Evolutionary conservation across 2,113 vertebrate genomes (phyloP).

Genomic region (Ariopsis seemanni): DNA sequence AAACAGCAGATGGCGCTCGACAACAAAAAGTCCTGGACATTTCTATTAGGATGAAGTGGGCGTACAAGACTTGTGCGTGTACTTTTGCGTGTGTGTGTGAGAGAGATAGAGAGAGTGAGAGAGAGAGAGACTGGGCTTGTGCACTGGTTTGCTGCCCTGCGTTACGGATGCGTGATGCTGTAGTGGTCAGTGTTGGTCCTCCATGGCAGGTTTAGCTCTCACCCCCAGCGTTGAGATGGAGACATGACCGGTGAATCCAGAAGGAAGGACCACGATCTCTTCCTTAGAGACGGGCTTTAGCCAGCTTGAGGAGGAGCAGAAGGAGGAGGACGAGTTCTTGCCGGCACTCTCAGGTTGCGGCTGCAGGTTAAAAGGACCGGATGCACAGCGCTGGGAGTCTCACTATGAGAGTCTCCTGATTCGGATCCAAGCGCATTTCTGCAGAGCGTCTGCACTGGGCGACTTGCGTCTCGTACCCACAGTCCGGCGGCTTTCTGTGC

Average conservation of each 20-base stretch:
- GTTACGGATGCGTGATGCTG: slow-evolving; percentile 45
- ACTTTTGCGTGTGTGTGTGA: slow-evolving; percentile 2
- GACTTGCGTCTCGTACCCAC: slow-evolving; percentile 33
- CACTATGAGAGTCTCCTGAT: slow-evolving; percentile 49
- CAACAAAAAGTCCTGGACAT: slow-evolving; percentile 20
- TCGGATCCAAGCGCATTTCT: slow-evolving; percentile 42
- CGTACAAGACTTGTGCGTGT: background rate
- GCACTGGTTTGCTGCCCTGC: slow-evolving; percentile 51
- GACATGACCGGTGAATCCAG: slow-evolving; percentile 31
- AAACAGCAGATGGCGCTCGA: slow-evolving; percentile 60
- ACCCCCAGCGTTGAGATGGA: slow-evolving; percentile 24
- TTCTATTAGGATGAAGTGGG: background rate
- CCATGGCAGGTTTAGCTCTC: slow-evolving; percentile 28
- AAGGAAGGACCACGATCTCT: slow-evolving; percentile 45
- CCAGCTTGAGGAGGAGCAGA: background rate
- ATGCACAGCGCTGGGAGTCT: slow-evolving; percentile 29
- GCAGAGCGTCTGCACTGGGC: slow-evolving; percentile 46
- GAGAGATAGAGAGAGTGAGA: slow-evolving; percentile 37
- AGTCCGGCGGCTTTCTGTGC: slow-evolving; percentile 29
- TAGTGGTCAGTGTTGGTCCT: slow-evolving; percentile 2
- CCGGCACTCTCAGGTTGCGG: slow-evolving; percentile 45
- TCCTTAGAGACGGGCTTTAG: slow-evolving; percentile 39
- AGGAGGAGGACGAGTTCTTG: slow-evolving; percentile 12
- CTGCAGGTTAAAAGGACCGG: slow-evolving; percentile 41
- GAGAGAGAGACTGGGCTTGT: slow-evolving; percentile 42